Base-by-base conservation (phyloP, 2,888 invertebrate species). In the Encarsia formosa region DNA sequence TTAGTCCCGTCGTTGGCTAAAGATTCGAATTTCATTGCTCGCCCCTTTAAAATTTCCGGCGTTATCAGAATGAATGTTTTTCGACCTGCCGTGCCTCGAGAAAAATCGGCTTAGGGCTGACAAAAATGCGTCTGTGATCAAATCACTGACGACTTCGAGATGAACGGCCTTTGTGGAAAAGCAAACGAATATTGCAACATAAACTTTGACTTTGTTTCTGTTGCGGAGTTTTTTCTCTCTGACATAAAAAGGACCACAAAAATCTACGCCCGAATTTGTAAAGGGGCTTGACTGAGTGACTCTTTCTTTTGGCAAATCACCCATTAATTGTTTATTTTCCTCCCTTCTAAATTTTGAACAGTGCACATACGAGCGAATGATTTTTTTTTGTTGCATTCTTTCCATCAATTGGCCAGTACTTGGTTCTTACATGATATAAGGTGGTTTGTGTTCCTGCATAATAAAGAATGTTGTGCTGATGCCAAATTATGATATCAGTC, bases 261-360 rank as follows among this genome's bases (percentile, higher is more conserved):
- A 26, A 11, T 26, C 26, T 26, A 26, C 6, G 11, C 26, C 26
- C 11, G 11, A 5, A 26, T 26, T 26, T 26, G 11, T 11, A 37
- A 49, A 49, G 2, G 42, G 49, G 3, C 43, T 24, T 2, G 35
- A 43, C 15, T 1, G 13, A 15, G 35, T 5, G 11, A 49, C 34
- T 15, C 49, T 19, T 5, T 35, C 24, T 8, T 13, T 5, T 18
- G 48, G 48, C 32, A 52, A 39, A 20, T 52, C 29, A 9, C 26
- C 48, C 52, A 53, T 53, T 40, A 37, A n/a, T n/a, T n/a, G n/a
- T n/a, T n/a, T n/a, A n/a, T n/a, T n/a, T n/a, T n/a, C n/a, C n/a
- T n/a, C n/a, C n/a, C n/a, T n/a, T n/a, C n/a, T n/a, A n/a, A n/a
- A n/a, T n/a, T n/a, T n/a, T n/a, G n/a, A n/a, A n/a, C n/a, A n/a